Base-by-base conservation (phyloP, 2,888 invertebrate genomes). In the Thereva nobilitata region DNA sequence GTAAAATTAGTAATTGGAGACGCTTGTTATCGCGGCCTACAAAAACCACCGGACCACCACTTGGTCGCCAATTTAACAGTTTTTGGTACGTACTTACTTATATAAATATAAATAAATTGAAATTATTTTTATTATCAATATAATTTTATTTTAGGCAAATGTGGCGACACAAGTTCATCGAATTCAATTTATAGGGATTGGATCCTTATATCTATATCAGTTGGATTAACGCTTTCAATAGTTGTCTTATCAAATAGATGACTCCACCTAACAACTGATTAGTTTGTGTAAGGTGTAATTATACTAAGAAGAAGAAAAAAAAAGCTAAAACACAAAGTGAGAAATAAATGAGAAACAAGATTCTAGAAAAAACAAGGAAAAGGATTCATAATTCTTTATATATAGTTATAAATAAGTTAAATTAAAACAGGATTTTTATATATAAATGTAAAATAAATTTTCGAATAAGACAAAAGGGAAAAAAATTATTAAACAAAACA, bases 31-130 rank as follows among this genome's bases (percentile, higher is more conserved):
- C 77, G 81, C 1, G 79, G 79, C 67, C 76, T 76, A 37, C 74
- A 76, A 66, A 78, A 79, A 72, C 79, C 78, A 59, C 78, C 80
- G 10, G 80, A 81, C 71, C 80, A 80, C 75, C 80, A 80, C 75
- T 72, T 81, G 70, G 75, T 79, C 10, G 80, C 81, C 56, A 81
- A 80, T 74, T 74, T 81, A 67, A 80, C 81, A 40, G 75, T 79
- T 56, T 76, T 79, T 70, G 81, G 81, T 81, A 70, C 74, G 67
- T 67, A 54, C 10, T 9, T 53, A 64, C 54, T 57, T 44, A 10
- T 52, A 37, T 42, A 59, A 45, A 38, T 8, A 50, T 23, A n/a
- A 41, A 10, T 49, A 34, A 23, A 23, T 49, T 45, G 44, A 1
- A 23, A 42, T n/a, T n/a, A 37, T 9, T 53, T 37, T 66, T 50